These are phyloP conservation scores for Barbus barbus DNA, from an alignment of 2,113 vertebrate species.

Conservation along the genomic window DNA sequence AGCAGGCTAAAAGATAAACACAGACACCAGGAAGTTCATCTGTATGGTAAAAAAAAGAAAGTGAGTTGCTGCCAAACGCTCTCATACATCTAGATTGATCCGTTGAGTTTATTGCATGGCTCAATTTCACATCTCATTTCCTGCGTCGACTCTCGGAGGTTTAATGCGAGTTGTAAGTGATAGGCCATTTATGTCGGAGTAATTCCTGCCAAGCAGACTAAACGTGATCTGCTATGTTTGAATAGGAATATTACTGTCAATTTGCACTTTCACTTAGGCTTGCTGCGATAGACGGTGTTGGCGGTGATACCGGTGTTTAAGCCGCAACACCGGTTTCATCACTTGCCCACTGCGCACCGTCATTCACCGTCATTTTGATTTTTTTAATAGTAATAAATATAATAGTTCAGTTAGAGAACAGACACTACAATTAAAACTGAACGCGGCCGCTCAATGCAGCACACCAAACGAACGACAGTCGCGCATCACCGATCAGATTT, in stretches of 20 bases:
- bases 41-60: not conserved
- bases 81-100: constrained; percentile 1
- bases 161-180: constrained; percentile 10
- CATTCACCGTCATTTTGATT: too few relatives aligned
- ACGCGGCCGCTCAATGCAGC: too few relatives aligned
- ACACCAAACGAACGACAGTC: too few relatives aligned
- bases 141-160: not conserved
- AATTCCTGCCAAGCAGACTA: not conserved
- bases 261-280: too few relatives aligned
- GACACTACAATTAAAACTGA: too few relatives aligned
- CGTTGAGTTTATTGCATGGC: not conserved
- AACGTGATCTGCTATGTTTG: not conserved
- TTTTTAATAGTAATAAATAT: too few relatives aligned
- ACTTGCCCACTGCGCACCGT: too few relatives aligned
- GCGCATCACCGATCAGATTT: too few relatives aligned
- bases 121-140: constrained; percentile 19
- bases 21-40: not conserved
- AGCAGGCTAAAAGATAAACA: not conserved
- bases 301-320: too few relatives aligned
- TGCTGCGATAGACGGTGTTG: too few relatives aligned
- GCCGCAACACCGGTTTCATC: too few relatives aligned
- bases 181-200: not conserved
- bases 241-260: not conserved
- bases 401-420: too few relatives aligned
- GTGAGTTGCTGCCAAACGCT: not conserved